Conservation (phyloP, 2,888 invertebrate species). For the Galerucella calmariensis region DNA sequence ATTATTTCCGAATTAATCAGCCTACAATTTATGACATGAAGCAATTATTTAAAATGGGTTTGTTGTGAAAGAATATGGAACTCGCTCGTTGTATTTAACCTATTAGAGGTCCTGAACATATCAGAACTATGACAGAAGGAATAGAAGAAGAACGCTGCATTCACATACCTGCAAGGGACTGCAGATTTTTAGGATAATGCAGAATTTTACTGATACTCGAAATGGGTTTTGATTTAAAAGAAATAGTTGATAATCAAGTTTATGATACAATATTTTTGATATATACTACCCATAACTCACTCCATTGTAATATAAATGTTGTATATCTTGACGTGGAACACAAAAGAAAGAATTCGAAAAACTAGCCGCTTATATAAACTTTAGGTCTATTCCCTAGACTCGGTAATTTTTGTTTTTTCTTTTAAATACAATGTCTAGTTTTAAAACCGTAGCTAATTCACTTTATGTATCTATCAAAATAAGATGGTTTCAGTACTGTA, state of each 20-base stretch:
- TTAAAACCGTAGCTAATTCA: conserved; percentile 39
- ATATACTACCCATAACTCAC: background rate
- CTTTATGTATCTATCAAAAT: conserved; percentile 34
- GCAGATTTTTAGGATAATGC: no score
- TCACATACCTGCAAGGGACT: no score
- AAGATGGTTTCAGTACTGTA: conserved; percentile 40
- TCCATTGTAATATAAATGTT: background rate
- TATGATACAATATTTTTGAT: conserved; percentile 8
- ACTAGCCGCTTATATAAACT: background rate
- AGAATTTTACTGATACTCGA: no score
- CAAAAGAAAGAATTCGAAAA: conserved; percentile 13
- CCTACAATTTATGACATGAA: no score
- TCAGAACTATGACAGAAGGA: no score
- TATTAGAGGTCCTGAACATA: no score
- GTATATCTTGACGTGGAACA: background rate
- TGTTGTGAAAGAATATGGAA: no score
- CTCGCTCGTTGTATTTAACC: no score
- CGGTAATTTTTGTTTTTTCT: conserved; percentile 27
- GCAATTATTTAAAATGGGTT: no score
- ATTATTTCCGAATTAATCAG: no score
- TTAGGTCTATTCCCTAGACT: background rate
- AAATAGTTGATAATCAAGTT: background rate
- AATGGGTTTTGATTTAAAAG: background rate
- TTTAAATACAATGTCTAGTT: conserved; percentile 21
- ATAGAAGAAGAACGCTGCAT: no score